Conservation (phyloP, 2,797 vertebrate species). For the Cheirogaleus major region DNA sequence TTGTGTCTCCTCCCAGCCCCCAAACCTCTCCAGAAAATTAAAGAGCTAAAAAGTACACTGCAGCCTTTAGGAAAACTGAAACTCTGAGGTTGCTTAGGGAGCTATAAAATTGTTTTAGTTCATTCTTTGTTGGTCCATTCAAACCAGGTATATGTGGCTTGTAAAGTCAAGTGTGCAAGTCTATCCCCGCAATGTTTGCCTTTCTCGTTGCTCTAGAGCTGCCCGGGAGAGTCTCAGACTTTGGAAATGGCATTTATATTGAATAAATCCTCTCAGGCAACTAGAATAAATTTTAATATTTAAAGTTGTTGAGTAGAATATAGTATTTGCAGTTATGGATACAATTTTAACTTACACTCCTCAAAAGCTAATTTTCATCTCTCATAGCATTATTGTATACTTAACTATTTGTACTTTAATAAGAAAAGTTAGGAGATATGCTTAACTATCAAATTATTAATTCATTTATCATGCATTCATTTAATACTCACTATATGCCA, state of each 20-base stretch:
- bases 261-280: not conserved
- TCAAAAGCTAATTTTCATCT: not conserved
- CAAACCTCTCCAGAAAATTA: not conserved
- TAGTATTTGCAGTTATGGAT: not conserved
- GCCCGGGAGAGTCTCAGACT: not conserved
- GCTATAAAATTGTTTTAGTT: not conserved
- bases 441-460: not conserved
- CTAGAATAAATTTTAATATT: not conserved
- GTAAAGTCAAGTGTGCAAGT: not conserved
- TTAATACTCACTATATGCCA: not conserved
- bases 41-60: not conserved
- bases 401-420: conserved; percentile 7
- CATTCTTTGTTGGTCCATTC: not conserved
- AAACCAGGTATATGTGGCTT: not conserved
- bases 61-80: not conserved
- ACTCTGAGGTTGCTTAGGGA: not conserved
- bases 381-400: not conserved
- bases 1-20: not conserved
- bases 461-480: not conserved
- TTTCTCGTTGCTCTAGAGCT: not conserved
- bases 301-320: not conserved
- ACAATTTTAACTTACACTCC: not conserved
- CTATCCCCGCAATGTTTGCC: not conserved
- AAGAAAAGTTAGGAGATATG: not conserved
- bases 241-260: not conserved